phyloP scores from a whole-genome alignment of 2,797 vertebrate species.

The Octomys mimax region DNA sequence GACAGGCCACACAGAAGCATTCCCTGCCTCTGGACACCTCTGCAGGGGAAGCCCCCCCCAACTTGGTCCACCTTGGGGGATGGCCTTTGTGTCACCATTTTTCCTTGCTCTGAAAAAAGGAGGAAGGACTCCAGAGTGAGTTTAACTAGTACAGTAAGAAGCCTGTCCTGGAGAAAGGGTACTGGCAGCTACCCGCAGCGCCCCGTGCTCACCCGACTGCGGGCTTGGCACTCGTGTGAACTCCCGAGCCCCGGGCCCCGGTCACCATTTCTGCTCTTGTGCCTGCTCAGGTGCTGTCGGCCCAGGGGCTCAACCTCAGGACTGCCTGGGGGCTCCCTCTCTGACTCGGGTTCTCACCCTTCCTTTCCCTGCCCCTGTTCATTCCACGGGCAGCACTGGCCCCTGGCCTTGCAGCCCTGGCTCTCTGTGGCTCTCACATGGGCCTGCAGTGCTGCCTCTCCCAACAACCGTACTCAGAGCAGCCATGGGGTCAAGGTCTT shows the following conservation, averaged over 20 bases:
- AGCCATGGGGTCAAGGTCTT: background rate
- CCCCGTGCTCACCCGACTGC: too few relatives aligned
- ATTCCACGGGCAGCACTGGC: background rate
- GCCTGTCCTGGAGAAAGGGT: background rate
- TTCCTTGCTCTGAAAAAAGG: background rate
- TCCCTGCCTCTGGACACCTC: too few relatives aligned
- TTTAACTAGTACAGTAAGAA: background rate
- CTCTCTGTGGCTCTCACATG: background rate
- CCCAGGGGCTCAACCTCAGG: background rate
- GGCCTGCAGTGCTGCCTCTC: background rate
- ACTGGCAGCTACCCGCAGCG: background rate
- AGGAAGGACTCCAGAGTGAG: too few relatives aligned
- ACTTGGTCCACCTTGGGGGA: background rate
- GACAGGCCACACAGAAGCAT: background rate
- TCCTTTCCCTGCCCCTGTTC: background rate
- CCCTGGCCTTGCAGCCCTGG: background rate
- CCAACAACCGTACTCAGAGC: accelerated
- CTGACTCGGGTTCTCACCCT: background rate
- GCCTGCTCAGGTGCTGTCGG: background rate
- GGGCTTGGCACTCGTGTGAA: background rate
- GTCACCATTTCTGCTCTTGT: background rate
- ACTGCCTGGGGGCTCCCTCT: background rate
- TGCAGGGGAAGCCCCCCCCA: accelerated
- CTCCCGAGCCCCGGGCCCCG: background rate
- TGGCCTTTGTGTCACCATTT: background rate